Percentiles rank a stretch among this genome's conserved stretches.
Conservation (phyloP, 2,113 vertebrate species). For the Nematolebias whitei region DNA sequence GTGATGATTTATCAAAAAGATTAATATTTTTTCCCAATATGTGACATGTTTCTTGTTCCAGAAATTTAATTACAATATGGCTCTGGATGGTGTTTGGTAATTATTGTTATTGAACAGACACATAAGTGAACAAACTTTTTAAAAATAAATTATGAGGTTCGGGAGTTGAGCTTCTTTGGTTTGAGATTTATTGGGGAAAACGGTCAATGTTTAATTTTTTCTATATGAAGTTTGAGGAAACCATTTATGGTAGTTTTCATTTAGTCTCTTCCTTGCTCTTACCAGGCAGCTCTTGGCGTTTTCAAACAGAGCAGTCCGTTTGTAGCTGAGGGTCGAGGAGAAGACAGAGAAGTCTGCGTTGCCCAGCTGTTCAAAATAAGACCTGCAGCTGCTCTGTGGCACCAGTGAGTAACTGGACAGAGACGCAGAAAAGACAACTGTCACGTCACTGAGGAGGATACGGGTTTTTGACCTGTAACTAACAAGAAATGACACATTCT, state of each 20-base stretch:
- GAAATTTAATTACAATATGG: no score
- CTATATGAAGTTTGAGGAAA: neutral
- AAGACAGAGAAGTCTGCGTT: constrained; percentile 73
- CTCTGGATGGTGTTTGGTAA: no score
- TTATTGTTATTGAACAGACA: no score
- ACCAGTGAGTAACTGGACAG: constrained; percentile 69
- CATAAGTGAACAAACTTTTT: no score
- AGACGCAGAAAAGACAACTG: neutral
- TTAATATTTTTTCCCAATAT: no score
- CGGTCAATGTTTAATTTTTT: neutral
- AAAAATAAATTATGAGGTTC: no score
- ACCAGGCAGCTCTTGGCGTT: constrained; percentile 75
- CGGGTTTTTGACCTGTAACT: neutral
- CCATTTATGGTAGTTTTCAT: neutral
- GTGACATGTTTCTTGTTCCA: no score
- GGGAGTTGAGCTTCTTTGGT: neutral
- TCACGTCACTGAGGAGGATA: neutral
- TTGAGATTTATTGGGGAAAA: no score
- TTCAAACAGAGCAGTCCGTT: constrained; percentile 43
- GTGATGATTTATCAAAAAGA: no score
- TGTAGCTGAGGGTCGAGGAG: constrained; percentile 65
- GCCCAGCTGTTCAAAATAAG: constrained; percentile 71
- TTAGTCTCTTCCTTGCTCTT: constrained; percentile 10
- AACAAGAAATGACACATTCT: constrained; percentile 14
- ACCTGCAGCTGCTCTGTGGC: constrained; percentile 55